A percentile compares a stretch with the other conserved stretches of the same genome.
phyloP scores from a whole-genome alignment of 1,140 invertebrate species.

The Drosophila elegans region DNA sequence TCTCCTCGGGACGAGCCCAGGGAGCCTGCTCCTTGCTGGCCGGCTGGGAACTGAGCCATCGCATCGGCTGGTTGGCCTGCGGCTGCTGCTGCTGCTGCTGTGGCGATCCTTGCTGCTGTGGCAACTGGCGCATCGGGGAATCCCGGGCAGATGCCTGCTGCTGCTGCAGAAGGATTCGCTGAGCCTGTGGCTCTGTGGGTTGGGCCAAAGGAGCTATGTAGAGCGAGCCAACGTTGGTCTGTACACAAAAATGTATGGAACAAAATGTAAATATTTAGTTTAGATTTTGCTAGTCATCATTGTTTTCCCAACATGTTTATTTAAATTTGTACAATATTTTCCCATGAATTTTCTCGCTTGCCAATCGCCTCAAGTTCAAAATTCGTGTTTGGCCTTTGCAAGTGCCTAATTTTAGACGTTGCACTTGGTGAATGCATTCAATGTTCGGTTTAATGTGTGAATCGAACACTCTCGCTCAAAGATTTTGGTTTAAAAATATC shows the following conservation, averaged over 20 bases:
- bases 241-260: not conserved
- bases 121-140: slow-evolving; percentile 72
- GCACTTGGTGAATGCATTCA: slow-evolving; percentile 62
- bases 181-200: slow-evolving; percentile 76
- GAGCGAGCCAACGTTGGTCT: slow-evolving; percentile 82
- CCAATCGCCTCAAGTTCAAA: slow-evolving; percentile 70
- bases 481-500: slow-evolving; percentile 59
- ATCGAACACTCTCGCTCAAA: slow-evolving; percentile 21
- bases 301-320: not conserved
- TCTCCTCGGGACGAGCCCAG: slow-evolving; percentile 79
- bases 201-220: slow-evolving; percentile 80
- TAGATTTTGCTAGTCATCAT: not conserved
- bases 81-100: slow-evolving; percentile 35
- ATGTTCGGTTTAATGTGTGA: slow-evolving; percentile 51
- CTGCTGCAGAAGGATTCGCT: slow-evolving; percentile 71
- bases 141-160: slow-evolving; percentile 62
- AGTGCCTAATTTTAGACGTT: slow-evolving; percentile 55
- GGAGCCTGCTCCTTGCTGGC: slow-evolving; percentile 73
- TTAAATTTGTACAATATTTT: not conserved
- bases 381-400: slow-evolving; percentile 78
- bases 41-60: slow-evolving; percentile 76
- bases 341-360: not conserved
- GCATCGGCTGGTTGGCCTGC: slow-evolving; percentile 57
- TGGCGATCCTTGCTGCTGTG: slow-evolving; percentile 50
- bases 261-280: not conserved